These are phyloP conservation scores for Pandemis heparana DNA, from an alignment of 2,888 invertebrate species.

Conservation along the genomic window DNA sequence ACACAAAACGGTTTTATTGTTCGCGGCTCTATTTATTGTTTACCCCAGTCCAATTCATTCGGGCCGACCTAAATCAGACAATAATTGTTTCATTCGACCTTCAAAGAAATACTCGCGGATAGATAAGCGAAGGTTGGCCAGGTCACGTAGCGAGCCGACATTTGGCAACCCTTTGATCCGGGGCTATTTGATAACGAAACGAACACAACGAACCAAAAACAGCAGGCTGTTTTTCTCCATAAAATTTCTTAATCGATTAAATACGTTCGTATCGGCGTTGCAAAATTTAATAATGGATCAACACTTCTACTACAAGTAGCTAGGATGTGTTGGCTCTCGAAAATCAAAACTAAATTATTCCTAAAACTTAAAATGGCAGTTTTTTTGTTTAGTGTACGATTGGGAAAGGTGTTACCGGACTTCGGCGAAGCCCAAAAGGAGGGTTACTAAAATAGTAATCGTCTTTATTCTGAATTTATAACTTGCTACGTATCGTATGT, in stretches of 20 bases:
- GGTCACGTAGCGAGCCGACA: conserved; percentile 52
- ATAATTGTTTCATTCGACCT: conserved; percentile 32
- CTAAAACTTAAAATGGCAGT: too few relatives aligned
- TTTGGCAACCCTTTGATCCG: conserved; percentile 57
- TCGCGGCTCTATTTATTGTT: conserved; percentile 25
- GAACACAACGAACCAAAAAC: conserved; percentile 11
- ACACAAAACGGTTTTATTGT: conserved; percentile 14
- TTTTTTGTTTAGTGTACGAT: too few relatives aligned
- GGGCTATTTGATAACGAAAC: conserved; percentile 41
- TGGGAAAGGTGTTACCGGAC: too few relatives aligned
- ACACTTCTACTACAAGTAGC: too few relatives aligned
- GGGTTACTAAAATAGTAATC: too few relatives aligned
- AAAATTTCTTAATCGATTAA: background rate
- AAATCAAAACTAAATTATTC: too few relatives aligned
- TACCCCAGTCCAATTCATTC: conserved; percentile 20
- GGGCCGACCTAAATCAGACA: conserved; percentile 22
- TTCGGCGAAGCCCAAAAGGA: too few relatives aligned
- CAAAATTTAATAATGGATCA: background rate
- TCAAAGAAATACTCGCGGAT: conserved; percentile 44
- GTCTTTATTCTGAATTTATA: too few relatives aligned
- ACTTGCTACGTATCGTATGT: too few relatives aligned
- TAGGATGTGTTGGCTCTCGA: too few relatives aligned
- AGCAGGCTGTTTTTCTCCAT: conserved; percentile 23
- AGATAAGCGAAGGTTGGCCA: conserved; percentile 50
- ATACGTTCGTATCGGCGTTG: background rate